Evolutionary conservation across 2,888 invertebrate species (phyloP), one percentile per base, ranked within the genome.

Genomic region (Dasypogon diadema): DNA sequence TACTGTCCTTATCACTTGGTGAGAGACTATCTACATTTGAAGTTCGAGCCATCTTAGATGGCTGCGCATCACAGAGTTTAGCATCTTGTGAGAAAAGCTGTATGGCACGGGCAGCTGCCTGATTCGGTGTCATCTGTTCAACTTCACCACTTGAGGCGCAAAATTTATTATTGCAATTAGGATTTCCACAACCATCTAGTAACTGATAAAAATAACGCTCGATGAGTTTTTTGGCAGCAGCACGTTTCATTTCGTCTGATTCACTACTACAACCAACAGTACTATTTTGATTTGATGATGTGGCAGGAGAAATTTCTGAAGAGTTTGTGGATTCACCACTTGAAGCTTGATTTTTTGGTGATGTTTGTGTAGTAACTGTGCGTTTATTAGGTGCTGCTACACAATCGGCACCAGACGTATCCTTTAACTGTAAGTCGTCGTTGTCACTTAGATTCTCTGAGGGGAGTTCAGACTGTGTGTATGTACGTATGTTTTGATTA

Each of bases 151-250:
- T 95, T 16, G 97, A 97, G 80, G 95, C 96, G 88, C 97, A 97
- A 84, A 92, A 90, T 82, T 90, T 90, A 87, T 97, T 97, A 82
- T 91, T 90, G 86, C 97, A 97, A 81, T 90, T 89, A n/a, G 91
- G 89, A 86, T 95, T 94, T 22, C 97, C 97, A 87, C 97, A 97
- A 80, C 97, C 97, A 85, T 96, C 94, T 51, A 93, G 92, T 79
- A 97, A 88, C 87, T 97, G 96, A 87, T 94, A 95, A 86, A 97
- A 97, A 87, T 97, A 97, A 82, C 94, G 90, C 86, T 96, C 95
- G 79, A 97, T 97, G 79, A 96, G 88, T 85, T 93, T 93, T 85
- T 92, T 94, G 48, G 95, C 96, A 55, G 92, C 91, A 76, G 91
- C 91, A 72, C 92, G 88, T 87, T 92, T 92, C 92, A 92, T 92